Evolutionary conservation across 2,797 vertebrate genomes (phyloP).

Genomic region (Falco rusticolus): DNA sequence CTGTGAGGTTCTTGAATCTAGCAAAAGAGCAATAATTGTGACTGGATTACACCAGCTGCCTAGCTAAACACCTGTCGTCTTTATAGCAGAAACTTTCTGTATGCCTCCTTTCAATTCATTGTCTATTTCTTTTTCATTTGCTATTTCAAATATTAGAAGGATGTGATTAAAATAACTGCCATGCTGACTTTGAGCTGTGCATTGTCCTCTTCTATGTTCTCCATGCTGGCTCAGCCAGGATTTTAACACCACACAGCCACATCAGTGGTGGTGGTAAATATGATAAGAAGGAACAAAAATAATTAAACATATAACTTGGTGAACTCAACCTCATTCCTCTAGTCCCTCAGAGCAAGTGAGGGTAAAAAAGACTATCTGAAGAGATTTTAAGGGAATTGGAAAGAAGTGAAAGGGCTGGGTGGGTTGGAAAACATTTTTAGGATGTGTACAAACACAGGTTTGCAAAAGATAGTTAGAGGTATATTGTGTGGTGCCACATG

Average conservation of each 20-base stretch:
- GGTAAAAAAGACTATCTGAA: background rate
- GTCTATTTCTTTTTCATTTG: background rate
- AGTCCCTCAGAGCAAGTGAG: background rate
- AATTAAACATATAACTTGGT: background rate
- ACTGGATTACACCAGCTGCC: background rate
- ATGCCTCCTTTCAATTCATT: background rate
- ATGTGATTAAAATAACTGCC: background rate
- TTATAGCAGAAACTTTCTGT: background rate
- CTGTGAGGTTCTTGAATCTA: background rate
- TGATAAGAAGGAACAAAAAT: background rate
- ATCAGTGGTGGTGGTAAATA: background rate
- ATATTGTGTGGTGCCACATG: background rate
- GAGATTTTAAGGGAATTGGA: background rate
- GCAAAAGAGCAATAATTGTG: background rate
- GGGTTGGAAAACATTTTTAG: background rate
- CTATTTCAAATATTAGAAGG: background rate
- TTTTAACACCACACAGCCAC: background rate
- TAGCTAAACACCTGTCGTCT: background rate
- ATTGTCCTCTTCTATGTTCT: background rate
- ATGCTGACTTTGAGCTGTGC: background rate
- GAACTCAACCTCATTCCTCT: background rate
- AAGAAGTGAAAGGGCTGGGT: background rate
- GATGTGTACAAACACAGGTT: accelerated
- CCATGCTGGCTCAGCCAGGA: background rate
- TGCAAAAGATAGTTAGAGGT: background rate